These are phyloP conservation scores for Megaceryle maxima DNA, from an alignment of 2,113 vertebrate species.

Conservation along the genomic window DNA sequence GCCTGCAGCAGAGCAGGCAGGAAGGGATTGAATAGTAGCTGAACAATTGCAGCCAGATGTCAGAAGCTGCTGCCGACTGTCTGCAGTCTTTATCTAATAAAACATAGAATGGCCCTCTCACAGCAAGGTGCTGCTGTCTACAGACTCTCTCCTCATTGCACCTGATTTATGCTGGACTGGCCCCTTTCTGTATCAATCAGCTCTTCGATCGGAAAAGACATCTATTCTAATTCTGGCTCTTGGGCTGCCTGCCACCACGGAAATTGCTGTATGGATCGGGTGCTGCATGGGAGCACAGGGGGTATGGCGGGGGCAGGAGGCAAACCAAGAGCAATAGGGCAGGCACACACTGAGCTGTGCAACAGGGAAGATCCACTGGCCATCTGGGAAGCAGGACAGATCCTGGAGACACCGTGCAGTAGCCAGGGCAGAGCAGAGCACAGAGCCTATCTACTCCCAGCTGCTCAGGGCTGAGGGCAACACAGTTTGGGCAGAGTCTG, in stretches of 20 bases:
- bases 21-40: background rate
- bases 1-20: background rate
- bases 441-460: background rate
- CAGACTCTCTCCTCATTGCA: background rate
- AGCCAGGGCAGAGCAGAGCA: background rate
- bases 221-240: background rate
- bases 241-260: conserved; percentile 3
- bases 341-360: fast-evolving
- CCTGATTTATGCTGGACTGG: conserved; percentile 21
- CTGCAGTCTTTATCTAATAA: conserved; percentile 30
- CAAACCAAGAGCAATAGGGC: background rate
- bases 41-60: background rate
- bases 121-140: conserved; percentile 28
- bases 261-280: conserved; percentile 12
- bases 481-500: background rate
- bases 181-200: conserved; percentile 38
- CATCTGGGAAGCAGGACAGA: background rate
- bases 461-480: background rate
- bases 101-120: background rate
- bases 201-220: background rate
- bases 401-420: fast-evolving
- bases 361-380: background rate
- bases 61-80: background rate
- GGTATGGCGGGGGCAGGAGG: background rate
- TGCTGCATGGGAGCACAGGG: background rate